Evolutionary conservation across 2,888 invertebrate genomes (phyloP).

Genomic region (Athalia circularis): DNA sequence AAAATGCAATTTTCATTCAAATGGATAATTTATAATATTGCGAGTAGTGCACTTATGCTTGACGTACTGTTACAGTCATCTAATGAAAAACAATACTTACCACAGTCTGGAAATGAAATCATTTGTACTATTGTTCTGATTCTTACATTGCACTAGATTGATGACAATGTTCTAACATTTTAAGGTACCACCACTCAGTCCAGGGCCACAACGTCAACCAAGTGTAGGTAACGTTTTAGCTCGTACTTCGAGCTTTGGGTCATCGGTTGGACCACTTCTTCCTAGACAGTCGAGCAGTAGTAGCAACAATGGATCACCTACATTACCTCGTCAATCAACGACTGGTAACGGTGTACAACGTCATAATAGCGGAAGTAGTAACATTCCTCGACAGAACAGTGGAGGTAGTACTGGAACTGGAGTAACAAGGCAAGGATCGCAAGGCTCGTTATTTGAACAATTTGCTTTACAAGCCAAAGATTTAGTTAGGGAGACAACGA

Average conservation of each 20-base stretch:
- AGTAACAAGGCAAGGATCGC: conserved; percentile 85
- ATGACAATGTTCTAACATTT: conserved; percentile 31
- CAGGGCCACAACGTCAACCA: conserved; percentile 77
- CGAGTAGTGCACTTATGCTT: not conserved
- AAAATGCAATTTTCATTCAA: not conserved
- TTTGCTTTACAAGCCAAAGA: conserved; percentile 93
- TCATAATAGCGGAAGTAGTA: conserved; percentile 48
- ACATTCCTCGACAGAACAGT: conserved; percentile 61
- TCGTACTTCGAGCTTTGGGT: conserved; percentile 80
- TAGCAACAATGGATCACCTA: conserved; percentile 54
- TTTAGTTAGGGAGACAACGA: conserved; percentile 89
- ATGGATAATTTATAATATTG: not conserved
- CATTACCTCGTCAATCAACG: conserved; percentile 57
- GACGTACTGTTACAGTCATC: not conserved
- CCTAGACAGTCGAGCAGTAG: conserved; percentile 59
- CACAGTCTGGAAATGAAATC: not conserved
- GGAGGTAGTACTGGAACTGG: conserved; percentile 59
- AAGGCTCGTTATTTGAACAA: conserved; percentile 90
- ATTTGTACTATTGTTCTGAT: not conserved
- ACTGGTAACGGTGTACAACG: conserved; percentile 49
- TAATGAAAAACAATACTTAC: not conserved
- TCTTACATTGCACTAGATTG: not conserved
- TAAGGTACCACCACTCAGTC: conserved; percentile 77
- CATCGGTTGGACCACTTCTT: conserved; percentile 67
- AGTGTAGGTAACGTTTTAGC: conserved; percentile 79